Evolutionary conservation across 2,888 invertebrate species (phyloP), one percentile per base, ranked within the genome.

Genomic region (Phengaris alcon): DNA sequence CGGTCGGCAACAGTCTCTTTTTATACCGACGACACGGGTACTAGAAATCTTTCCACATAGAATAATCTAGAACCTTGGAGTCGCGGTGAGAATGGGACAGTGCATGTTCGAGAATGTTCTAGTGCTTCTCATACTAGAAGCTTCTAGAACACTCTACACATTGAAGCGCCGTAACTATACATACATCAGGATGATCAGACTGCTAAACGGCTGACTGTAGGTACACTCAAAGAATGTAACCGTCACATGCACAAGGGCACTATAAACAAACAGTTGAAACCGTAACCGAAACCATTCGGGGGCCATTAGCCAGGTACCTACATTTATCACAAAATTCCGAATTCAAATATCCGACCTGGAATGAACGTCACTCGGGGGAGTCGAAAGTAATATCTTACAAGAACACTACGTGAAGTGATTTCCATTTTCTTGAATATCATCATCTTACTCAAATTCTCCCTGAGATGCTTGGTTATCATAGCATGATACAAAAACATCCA

Each of bases 361-460:
- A 48, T 48, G 46, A 69, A 69, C 46, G 69, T 69, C 48, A n/a
- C 69, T 48, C 69, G 46, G 9, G 46, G 69, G 69, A 69, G 46
- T 9, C 46, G 46, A 69, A 69, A 69, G 69, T 69, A 69, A 69
- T 69, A 69, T 69, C 69, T 69, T 69, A 48, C 48, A 69, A 48
- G 69, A 48, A n/a, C 48, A 69, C 48, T 69, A 69, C 69, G 69
- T 46, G 46, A 69, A 48, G 48, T 48, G 69, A 48, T 64, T 64
- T 64, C 64, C 64, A 64, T 64, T 64, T 64, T 64, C 64, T 64
- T 64, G 35, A 64, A 64, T 64, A 64, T 64, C 64, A 52, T 52
- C 52, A 64, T 64, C 64, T 35, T 35, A 44, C 13, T 64, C 2
- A 55, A 9, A 52, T 5, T 10, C n/a, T 44, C 9, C 59, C 59